Conservation (phyloP, 2,797 vertebrate genomes). For the Nothura maculosa region DNA sequence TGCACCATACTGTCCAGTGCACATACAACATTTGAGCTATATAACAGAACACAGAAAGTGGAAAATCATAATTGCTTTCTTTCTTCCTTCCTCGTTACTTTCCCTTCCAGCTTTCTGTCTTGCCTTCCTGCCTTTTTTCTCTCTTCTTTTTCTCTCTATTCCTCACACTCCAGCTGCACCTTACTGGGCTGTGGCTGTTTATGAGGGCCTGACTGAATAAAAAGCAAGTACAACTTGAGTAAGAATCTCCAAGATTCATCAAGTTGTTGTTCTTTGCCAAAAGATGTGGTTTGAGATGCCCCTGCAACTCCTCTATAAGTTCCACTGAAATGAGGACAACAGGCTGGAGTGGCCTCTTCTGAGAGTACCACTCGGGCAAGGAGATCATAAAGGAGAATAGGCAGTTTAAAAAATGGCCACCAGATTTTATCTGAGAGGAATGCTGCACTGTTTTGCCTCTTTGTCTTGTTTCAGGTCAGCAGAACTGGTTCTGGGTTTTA, state of each 20-base stretch:
- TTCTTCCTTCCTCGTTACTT: not conserved
- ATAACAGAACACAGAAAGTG: not conserved
- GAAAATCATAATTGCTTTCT: not conserved
- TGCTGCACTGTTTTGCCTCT: not conserved
- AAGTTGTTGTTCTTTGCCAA: not conserved
- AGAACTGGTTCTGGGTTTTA: not conserved
- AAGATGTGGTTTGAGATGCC: not conserved
- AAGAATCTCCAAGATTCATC: not conserved
- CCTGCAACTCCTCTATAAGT: rapidly evolving
- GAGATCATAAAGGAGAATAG: not conserved
- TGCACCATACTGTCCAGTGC: not conserved
- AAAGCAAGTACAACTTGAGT: not conserved
- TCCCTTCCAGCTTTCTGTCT: not conserved
- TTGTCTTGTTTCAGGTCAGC: slow-evolving; percentile 12
- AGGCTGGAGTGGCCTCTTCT: not conserved
- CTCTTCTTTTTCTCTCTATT: not conserved
- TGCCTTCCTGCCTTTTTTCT: not conserved
- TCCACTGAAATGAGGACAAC: not conserved
- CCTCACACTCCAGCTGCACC: not conserved
- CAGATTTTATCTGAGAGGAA: not conserved
- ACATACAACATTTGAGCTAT: rapidly evolving
- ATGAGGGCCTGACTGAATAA: not conserved
- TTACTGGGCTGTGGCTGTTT: not conserved
- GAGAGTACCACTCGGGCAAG: not conserved
- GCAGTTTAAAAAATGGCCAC: not conserved